Percentiles rank a stretch among this genome's conserved stretches.
phyloP scores from a whole-genome alignment of 2,113 vertebrate species.

The Cromileptes altivelis region DNA sequence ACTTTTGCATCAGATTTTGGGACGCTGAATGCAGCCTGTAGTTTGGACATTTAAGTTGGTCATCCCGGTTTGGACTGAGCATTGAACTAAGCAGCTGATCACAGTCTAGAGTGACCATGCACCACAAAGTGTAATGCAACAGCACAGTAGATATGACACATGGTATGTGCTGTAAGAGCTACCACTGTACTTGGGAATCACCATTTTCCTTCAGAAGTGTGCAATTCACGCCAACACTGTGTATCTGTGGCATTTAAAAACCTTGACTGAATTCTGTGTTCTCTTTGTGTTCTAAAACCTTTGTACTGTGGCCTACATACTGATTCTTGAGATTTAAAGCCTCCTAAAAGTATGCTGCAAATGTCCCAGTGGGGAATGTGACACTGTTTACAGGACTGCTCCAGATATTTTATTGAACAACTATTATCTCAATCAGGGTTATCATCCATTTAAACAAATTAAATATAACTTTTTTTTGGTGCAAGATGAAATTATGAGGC shows the following conservation, averaged over 20 bases:
- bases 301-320: conserved; percentile 73
- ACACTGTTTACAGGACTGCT: conserved; percentile 77
- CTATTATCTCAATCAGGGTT: conserved; percentile 59
- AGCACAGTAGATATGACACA: not conserved
- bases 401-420: conserved; percentile 63
- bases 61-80: not conserved
- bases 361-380: conserved; percentile 62
- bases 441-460: conserved; percentile 35
- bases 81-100: not conserved
- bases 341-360: conserved; percentile 53
- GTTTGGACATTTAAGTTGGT: not conserved
- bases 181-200: not conserved
- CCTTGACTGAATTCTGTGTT: conserved; percentile 36
- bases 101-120: not conserved
- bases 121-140: not conserved
- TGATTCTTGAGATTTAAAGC: conserved; percentile 47
- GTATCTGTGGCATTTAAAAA: conserved; percentile 47
- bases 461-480: conserved; percentile 13
- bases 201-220: conserved; percentile 11
- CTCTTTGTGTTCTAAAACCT: conserved; percentile 37
- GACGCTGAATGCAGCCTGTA: not conserved
- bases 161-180: not conserved
- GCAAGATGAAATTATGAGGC: not conserved
- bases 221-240: not conserved
- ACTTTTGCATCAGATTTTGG: not conserved